These are phyloP conservation scores for Coelopa frigida DNA, from an alignment of 1,140 invertebrate genomes.

Conservation along the genomic window DNA sequence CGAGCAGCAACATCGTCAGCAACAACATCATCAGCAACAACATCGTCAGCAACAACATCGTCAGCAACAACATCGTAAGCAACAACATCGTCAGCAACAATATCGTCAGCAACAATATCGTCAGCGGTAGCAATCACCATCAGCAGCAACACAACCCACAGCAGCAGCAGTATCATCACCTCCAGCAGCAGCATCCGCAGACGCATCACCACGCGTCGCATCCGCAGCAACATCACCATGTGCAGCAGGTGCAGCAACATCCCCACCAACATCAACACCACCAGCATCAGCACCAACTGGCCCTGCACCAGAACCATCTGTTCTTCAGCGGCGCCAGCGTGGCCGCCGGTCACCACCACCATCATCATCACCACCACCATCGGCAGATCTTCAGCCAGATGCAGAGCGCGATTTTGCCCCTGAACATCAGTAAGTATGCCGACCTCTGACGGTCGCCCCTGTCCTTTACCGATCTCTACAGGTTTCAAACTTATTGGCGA, in stretches of 20 bases:
- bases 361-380: constrained; percentile 24
- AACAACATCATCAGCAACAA: constrained; percentile 17
- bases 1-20: constrained; percentile 22
- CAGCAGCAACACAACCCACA: constrained; percentile 14
- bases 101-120: constrained; percentile 16
- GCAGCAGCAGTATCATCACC: constrained; percentile 9
- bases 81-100: constrained; percentile 13
- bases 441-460: background rate
- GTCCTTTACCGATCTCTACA: too few relatives aligned
- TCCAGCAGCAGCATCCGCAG: constrained; percentile 27
- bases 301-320: constrained; percentile 42
- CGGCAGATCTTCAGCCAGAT: constrained; percentile 41
- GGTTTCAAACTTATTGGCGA: too few relatives aligned
- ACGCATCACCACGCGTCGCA: constrained; percentile 9
- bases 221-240: constrained; percentile 22
- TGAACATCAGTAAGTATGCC: constrained; percentile 42
- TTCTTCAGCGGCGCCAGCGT: constrained; percentile 35
- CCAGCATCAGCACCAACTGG: constrained; percentile 39
- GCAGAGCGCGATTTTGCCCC: constrained; percentile 40
- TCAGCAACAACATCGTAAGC: constrained; percentile 13
- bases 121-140: constrained; percentile 15
- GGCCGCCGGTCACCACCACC: constrained; percentile 23
- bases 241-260: background rate
- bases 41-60: constrained; percentile 11
- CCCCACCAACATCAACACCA: constrained; percentile 40